Evolutionary conservation across 2,113 vertebrate genomes (phyloP).

Genomic region (Tapirus terrestris): DNA sequence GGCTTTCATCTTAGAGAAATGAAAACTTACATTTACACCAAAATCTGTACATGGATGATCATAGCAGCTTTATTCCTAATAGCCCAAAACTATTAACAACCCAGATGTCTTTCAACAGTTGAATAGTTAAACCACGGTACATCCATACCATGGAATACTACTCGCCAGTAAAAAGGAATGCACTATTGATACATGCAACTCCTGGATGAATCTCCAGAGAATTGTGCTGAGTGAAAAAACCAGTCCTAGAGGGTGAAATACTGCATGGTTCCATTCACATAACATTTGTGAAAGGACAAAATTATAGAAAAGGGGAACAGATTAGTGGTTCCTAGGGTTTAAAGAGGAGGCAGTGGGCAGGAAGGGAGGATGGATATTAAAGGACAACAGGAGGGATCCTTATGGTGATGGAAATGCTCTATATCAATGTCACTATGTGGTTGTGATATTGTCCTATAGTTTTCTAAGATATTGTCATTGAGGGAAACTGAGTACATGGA

Average conservation of each 20-base stretch:
- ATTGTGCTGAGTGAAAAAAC: neutral
- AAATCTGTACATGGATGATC: neutral
- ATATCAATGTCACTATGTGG: neutral
- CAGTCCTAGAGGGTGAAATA: neutral
- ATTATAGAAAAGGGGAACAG: neutral
- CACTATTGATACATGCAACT: neutral
- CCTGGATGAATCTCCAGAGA: neutral
- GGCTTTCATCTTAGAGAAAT: neutral
- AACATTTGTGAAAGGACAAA: neutral
- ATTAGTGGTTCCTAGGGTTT: neutral
- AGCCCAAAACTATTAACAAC: neutral
- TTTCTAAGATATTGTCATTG: neutral
- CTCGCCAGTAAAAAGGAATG: neutral
- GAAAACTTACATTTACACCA: neutral
- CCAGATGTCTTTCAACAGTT: neutral
- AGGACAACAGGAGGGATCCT: neutral
- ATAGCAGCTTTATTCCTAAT: neutral
- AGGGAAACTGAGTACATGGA: neutral
- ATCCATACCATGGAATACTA: neutral
- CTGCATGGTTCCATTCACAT: neutral
- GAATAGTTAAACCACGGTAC: neutral
- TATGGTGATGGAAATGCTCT: neutral
- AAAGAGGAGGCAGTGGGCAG: neutral
- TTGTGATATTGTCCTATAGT: neutral
- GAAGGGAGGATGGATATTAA: neutral